Evolutionary conservation across 2,888 invertebrate species (phyloP), one percentile per base, ranked within the genome.

Genomic region (Phasia obesa): DNA sequence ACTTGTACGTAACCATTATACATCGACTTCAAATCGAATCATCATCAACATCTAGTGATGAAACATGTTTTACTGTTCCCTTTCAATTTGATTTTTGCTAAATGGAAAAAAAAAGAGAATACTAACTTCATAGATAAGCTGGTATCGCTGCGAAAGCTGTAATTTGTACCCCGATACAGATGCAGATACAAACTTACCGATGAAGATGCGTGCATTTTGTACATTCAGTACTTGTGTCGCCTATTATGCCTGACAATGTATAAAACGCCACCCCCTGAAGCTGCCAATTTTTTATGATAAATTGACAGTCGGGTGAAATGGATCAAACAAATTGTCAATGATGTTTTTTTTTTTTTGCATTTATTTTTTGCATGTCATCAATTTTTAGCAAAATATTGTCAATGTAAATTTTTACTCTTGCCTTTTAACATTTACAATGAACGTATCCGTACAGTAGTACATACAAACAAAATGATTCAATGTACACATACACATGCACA

Each of bases 251-350:
- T 65, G 65, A 35, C 47, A 35, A 21, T 44, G n/a, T 23, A 19
- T 19, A 2, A 7, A 2, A 2, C 1, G 15, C 13, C 19, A 6
- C 15, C 15, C 47, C 71, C 17, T 23, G 60, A 21, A 78, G 21
- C 51, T 75, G 62, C 25, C 55, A 64, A 51, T 69, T 75, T 81
- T 81, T 55, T 70, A 53, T 76, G 84, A 76, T 85, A 85, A 85
- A 84, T 84, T 85, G 86, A 85, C 86, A 86, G 83, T 78, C 86
- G 86, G 85, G 86, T 87, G 87, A 87, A 87, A 87, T 87, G 87
- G 85, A 87, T 87, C 87, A 87, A 86, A 85, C 85, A 88, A 88
- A 88, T 87, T 87, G 87, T 87, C 87, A 87, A 87, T 87, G 85
- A 86, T 86, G 87, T 87, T 86, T 86, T 35, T 35, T 35, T 35